Percentiles rank a stretch among this genome's conserved stretches.
Evolutionary conservation across 2,797 vertebrate genomes (phyloP).

Genomic region (Phataginus tricuspis): DNA sequence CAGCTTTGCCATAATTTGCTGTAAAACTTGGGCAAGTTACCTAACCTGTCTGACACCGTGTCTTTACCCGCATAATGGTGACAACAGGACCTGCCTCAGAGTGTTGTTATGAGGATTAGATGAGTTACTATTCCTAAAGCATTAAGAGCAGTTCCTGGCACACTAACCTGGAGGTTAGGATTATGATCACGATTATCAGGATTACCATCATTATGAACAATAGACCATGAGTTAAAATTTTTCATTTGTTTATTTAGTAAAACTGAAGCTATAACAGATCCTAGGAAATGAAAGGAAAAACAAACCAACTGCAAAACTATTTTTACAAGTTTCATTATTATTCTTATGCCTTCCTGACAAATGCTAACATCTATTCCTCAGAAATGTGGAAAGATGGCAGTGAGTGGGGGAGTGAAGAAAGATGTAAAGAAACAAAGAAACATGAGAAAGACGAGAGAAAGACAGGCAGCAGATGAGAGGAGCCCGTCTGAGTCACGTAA

Average conservation of each 20-base stretch:
- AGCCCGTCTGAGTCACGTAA: not conserved
- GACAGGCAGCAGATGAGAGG: not conserved
- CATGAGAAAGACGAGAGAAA: not conserved
- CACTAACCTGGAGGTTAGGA: not conserved
- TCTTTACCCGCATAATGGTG: not conserved
- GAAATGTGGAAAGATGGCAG: not conserved
- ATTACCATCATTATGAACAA: not conserved
- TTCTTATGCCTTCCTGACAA: not conserved
- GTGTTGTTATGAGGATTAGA: not conserved
- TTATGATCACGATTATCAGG: not conserved
- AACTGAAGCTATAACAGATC: not conserved
- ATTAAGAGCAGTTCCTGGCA: not conserved
- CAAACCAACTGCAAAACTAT: not conserved
- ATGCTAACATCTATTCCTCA: not conserved
- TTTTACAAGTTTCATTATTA: not conserved
- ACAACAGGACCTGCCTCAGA: not conserved
- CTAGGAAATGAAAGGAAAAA: not conserved
- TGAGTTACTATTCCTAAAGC: not conserved
- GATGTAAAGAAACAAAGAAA: not conserved
- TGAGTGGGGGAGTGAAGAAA: not conserved
- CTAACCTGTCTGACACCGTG: not conserved
- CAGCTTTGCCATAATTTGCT: not conserved
- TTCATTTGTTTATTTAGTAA: slow-evolving; percentile 8
- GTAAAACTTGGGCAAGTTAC: not conserved
- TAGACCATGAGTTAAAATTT: not conserved